phyloP scores from a whole-genome alignment of 2,113 vertebrate genomes.

The Pachycephala philippinensis region DNA sequence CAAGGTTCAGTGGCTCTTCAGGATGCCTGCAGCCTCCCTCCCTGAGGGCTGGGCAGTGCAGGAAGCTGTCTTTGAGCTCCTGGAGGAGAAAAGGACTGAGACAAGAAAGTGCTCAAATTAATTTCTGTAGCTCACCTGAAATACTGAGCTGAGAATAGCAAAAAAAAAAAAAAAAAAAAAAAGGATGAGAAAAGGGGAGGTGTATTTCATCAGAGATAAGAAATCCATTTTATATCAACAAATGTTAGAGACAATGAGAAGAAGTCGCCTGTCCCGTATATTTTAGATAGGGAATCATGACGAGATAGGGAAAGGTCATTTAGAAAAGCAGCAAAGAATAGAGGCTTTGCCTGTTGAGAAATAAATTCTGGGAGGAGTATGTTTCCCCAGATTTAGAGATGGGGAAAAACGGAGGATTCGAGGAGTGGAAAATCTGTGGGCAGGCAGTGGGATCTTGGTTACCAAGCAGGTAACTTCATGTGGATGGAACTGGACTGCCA shows the following conservation, averaged over 20 bases:
- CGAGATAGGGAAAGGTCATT: not conserved
- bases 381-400: not conserved
- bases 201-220: not conserved
- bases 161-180: not conserved
- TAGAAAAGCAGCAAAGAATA: not conserved
- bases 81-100: not conserved
- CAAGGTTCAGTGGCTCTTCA: not conserved
- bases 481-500: not conserved
- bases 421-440: not conserved
- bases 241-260: not conserved
- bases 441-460: not conserved
- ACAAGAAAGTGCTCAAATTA: not conserved
- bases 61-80: not conserved
- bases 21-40: not conserved
- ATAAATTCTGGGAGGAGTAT: not conserved
- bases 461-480: not conserved
- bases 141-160: not conserved
- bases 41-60: not conserved
- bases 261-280: rapidly evolving
- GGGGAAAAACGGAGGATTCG: not conserved
- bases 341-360: not conserved
- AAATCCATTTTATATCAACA: not conserved
- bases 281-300: not conserved
- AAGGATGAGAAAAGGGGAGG: not conserved
- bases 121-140: not conserved